Conservation (phyloP, 2,888 invertebrate genomes). For the Apantesis nais region DNA sequence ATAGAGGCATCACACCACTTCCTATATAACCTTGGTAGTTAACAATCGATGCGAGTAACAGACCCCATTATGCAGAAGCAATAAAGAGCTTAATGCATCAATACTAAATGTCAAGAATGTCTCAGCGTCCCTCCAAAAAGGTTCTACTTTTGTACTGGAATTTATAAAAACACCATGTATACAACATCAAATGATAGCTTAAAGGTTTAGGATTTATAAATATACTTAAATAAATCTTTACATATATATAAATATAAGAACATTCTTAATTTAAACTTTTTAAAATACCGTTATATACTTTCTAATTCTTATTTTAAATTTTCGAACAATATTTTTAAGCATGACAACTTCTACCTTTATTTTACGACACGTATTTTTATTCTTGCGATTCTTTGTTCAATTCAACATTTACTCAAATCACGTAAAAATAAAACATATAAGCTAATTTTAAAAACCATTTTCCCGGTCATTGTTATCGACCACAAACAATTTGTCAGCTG, state of each 20-base stretch:
- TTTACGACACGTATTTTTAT: background rate
- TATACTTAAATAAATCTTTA: too few species aligned
- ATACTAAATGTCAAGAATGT: slow-evolving; percentile 44
- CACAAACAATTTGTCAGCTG: slow-evolving; percentile 31
- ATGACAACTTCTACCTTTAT: background rate
- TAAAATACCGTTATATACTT: background rate
- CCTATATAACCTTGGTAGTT: slow-evolving; percentile 30
- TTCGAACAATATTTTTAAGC: background rate
- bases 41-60: slow-evolving; percentile 37
- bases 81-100: slow-evolving; percentile 45
- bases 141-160: slow-evolving; percentile 26
- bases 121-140: slow-evolving; percentile 25
- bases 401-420: background rate
- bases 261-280: background rate
- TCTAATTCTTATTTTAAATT: background rate
- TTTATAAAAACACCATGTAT: slow-evolving; percentile 11
- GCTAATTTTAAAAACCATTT: slow-evolving; percentile 27
- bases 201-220: background rate
- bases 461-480: slow-evolving; percentile 25
- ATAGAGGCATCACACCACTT: slow-evolving; percentile 19
- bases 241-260: too few species aligned
- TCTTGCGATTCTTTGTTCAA: background rate
- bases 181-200: background rate
- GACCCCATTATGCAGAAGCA: slow-evolving; percentile 45
- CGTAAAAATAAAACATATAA: slow-evolving; percentile 5